A percentile compares a stretch with the other conserved stretches of the same genome.
These are phyloP conservation scores for Chaitophorus viminalis DNA, from an alignment of 2,888 invertebrate species.

Conservation along the genomic window DNA sequence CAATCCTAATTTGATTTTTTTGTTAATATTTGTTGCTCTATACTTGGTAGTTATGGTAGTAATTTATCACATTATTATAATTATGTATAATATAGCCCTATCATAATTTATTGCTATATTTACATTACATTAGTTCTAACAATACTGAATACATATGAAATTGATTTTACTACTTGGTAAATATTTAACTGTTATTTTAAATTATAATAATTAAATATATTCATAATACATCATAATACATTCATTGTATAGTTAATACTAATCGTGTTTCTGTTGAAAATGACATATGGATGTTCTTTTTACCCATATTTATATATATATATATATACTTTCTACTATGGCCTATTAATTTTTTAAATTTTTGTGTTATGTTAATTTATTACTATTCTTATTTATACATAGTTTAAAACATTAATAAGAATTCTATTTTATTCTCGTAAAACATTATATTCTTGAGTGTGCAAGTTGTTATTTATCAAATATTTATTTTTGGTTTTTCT, in stretches of 20 bases:
- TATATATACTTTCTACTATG: not conserved
- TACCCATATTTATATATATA: not conserved
- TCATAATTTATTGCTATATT: not conserved
- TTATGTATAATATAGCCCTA: not conserved
- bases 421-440: conserved; percentile 21
- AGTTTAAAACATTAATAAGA: conserved; percentile 12
- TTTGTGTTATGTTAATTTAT: conserved; percentile 28
- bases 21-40: not conserved
- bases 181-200: not conserved
- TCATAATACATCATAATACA: not conserved
- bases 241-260: not conserved
- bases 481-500: not conserved
- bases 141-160: not conserved
- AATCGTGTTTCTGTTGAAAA: not conserved
- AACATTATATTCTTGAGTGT: conserved; percentile 10
- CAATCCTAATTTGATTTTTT: not conserved
- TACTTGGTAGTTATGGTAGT: not conserved
- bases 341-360: conserved; percentile 10
- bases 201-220: not conserved
- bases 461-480: conserved; percentile 19
- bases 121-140: not conserved
- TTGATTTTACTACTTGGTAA: not conserved
- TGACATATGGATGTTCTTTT: not conserved
- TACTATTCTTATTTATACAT: not conserved
- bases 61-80: not conserved